Conservation (phyloP, 2,113 vertebrate species). For the Corythaixoides concolor region DNA sequence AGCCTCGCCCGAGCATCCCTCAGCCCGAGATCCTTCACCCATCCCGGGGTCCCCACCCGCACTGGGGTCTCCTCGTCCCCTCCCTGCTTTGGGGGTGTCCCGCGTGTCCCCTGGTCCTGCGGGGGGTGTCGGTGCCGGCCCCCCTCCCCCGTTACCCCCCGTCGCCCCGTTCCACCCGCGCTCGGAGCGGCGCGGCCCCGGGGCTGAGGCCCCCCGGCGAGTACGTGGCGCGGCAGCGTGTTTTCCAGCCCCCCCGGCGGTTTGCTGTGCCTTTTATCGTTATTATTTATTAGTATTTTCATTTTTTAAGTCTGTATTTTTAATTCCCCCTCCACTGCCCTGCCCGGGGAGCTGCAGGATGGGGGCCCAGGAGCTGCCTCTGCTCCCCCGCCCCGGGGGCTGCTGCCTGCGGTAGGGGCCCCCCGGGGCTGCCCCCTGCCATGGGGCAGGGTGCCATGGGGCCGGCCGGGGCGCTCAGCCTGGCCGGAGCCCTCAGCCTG, state of each 20-base stretch:
- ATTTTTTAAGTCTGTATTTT: not conserved
- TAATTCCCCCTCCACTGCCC: not conserved
- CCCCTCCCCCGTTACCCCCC: too few species aligned
- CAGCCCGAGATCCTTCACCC: too few species aligned
- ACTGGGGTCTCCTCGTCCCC: not conserved
- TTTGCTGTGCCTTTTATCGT: not conserved
- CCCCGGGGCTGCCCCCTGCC: not conserved
- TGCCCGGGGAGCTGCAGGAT: not conserved
- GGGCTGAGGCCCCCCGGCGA: not conserved
- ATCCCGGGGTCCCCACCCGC: not conserved
- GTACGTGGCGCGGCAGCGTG: not conserved
- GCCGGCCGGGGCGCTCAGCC: not conserved
- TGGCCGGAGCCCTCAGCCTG: not conserved
- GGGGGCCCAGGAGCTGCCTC: not conserved
- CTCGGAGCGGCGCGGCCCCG: not conserved
- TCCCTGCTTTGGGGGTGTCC: too few species aligned
- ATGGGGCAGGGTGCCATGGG: not conserved
- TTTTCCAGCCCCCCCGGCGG: not conserved
- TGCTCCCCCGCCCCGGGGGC: not conserved
- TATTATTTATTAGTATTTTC: not conserved
- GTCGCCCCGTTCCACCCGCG: too few species aligned
- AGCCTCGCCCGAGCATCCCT: not conserved
- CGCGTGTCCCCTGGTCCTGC: not conserved
- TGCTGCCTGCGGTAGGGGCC: not conserved
- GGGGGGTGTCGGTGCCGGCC: not conserved